Base-by-base conservation (phyloP, 2,888 invertebrate genomes). In the Hoplodrina ambigua region DNA sequence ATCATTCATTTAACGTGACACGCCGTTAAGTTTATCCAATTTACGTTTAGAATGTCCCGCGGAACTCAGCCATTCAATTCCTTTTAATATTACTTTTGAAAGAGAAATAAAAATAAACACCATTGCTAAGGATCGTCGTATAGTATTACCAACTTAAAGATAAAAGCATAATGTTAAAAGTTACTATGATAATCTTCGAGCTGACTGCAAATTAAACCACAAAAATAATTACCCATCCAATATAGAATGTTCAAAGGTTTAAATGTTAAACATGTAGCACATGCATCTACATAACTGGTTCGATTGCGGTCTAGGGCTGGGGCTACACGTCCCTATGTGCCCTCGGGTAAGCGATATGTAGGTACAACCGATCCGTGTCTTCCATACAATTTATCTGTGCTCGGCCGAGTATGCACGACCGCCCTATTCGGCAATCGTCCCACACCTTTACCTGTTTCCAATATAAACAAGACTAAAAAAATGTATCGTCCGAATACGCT, bases 161-260 rank as follows among this genome's bases (percentile, higher is more conserved):
- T 79, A 83, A 85, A 84, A 84, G 80, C 64, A 57, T 80, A 75
- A 81, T 81, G 76, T 69, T 85, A 85, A 89, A 90, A 91, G 89
- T 87, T 86, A 86, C 88, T 86, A 88, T 87, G 88, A 88, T 92
- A 91, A 92, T 91, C 85, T 85, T 78, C 80, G 69, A 85, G 80
- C 72, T 83, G 87, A 86, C 88, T 87, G 93, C 90, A 89, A 92
- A 93, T 93, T 91, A 94, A 94, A 94, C 89, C 89, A 93, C 93
- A 86, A 91, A 94, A 91, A 88, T 94, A 92, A 94, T 93, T 91
- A 90, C 91, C 90, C 79, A 88, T 92, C 88, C 86, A 86, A 87
- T 90, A 87, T 88, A 88, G 87, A 89, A 90, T 87, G 85, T 88
- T 84, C 85, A 81, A 78, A 78, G 85, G 85, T 86, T 90, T 89